phyloP scores from a whole-genome alignment of 2,888 invertebrate genomes.

The Drosophila acutilabella region DNA sequence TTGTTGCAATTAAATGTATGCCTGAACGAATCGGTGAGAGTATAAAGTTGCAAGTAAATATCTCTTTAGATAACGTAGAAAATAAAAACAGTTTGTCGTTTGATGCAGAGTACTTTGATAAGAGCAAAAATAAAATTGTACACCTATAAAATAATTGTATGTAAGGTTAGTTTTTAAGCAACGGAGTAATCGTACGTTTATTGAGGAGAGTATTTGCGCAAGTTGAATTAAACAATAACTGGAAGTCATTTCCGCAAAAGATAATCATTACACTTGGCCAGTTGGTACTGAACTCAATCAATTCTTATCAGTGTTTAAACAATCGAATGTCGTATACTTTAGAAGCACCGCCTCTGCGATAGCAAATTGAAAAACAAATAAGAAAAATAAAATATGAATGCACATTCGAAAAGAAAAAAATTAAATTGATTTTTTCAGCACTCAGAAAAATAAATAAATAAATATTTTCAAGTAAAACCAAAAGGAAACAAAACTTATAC shows the following conservation, averaged over 20 bases:
- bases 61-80: background rate
- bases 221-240: background rate
- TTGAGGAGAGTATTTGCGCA: background rate
- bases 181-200: background rate
- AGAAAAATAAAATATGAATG: slow-evolving; percentile 3
- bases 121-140: background rate
- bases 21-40: slow-evolving; percentile 19
- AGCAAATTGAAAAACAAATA: slow-evolving; percentile 8
- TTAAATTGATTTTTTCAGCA: background rate
- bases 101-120: background rate
- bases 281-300: slow-evolving; percentile 11
- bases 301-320: slow-evolving; percentile 46
- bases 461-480: background rate
- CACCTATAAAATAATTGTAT: background rate
- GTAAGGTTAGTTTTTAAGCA: background rate
- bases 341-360: slow-evolving; percentile 17
- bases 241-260: slow-evolving; percentile 46
- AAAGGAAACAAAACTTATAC: slow-evolving; percentile 1
- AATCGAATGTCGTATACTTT: slow-evolving; percentile 21
- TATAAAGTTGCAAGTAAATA: slow-evolving; percentile 5
- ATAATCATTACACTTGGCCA: slow-evolving; percentile 31
- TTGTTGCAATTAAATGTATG: slow-evolving; percentile 6
- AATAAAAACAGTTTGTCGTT: background rate
- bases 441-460: slow-evolving; percentile 1
- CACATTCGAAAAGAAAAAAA: background rate